Conservation (phyloP, 2,113 vertebrate species). For the Spea multiplicata region DNA sequence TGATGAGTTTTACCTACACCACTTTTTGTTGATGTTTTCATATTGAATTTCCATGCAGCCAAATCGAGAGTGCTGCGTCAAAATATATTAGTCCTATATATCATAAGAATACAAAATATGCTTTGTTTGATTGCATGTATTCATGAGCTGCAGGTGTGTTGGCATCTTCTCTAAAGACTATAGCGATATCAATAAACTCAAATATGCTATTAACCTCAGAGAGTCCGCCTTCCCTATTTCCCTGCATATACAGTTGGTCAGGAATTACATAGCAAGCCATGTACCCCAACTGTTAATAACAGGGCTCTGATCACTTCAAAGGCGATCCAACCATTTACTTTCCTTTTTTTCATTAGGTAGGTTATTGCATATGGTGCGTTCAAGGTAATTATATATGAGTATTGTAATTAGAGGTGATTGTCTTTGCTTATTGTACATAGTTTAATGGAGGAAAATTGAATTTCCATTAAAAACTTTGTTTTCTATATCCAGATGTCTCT, state of each 20-base stretch:
- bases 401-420: conserved; percentile 46
- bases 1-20: no score
- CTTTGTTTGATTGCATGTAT: no score
- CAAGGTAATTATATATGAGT: conserved; percentile 46
- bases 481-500: conserved; percentile 38
- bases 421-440: conserved; percentile 45
- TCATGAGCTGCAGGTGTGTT: background rate
- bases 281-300: conserved; percentile 43
- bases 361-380: conserved; percentile 45
- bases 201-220: background rate
- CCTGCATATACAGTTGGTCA: conserved; percentile 24
- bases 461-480: conserved; percentile 40
- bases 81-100: no score
- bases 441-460: conserved; percentile 44
- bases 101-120: no score
- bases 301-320: conserved; percentile 42
- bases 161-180: background rate
- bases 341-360: conserved; percentile 42
- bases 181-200: conserved; percentile 15
- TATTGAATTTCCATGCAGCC: no score
- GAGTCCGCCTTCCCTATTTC: conserved; percentile 13
- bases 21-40: no score
- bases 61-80: no score
- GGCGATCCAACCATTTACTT: conserved; percentile 30
- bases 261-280: conserved; percentile 39